These are phyloP conservation scores for Sisor rabdophorus DNA, from an alignment of 2,113 vertebrate genomes.

Conservation along the genomic window DNA sequence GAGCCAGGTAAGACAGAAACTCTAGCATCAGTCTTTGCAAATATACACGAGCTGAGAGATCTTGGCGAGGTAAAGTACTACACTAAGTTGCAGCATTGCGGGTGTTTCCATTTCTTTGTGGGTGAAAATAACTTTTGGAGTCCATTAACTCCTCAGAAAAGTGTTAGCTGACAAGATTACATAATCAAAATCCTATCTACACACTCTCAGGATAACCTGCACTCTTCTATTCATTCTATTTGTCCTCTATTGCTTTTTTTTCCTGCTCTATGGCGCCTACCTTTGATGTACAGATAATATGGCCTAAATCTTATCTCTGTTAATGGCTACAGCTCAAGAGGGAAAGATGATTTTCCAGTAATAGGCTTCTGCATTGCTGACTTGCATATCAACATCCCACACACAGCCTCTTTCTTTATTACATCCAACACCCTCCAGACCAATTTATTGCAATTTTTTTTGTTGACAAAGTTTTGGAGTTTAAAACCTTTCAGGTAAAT, in stretches of 20 bases:
- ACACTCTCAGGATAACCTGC: conserved; percentile 56
- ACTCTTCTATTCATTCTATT: neutral
- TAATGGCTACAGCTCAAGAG: conserved; percentile 18
- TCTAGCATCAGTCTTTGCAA: neutral
- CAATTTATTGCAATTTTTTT: neutral
- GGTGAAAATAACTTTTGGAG: neutral
- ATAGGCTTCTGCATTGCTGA: neutral
- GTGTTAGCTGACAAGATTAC: conserved; percentile 56
- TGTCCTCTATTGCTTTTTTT: neutral
- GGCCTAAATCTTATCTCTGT: conserved; percentile 8
- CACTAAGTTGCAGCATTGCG: neutral
- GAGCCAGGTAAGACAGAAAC: conserved; percentile 75
- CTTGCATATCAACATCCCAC: conserved; percentile 13
- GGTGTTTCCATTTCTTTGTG: neutral
- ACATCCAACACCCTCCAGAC: conserved; percentile 1
- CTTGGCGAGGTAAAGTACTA: neutral
- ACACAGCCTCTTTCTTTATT: conserved; percentile 7
- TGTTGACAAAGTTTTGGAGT: neutral
- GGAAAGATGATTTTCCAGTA: conserved; percentile 29
- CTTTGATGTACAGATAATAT: conserved; percentile 2
- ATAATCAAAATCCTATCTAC: conserved; percentile 48
- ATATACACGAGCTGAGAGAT: neutral
- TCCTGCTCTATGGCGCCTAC: neutral
- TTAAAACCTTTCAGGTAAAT: neutral
- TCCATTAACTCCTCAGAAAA: conserved; percentile 35